A percentile compares a stretch with the other conserved stretches of the same genome.
Evolutionary conservation across 2,797 vertebrate genomes (phyloP).

Genomic region (Schizothorax lantsangensis): DNA sequence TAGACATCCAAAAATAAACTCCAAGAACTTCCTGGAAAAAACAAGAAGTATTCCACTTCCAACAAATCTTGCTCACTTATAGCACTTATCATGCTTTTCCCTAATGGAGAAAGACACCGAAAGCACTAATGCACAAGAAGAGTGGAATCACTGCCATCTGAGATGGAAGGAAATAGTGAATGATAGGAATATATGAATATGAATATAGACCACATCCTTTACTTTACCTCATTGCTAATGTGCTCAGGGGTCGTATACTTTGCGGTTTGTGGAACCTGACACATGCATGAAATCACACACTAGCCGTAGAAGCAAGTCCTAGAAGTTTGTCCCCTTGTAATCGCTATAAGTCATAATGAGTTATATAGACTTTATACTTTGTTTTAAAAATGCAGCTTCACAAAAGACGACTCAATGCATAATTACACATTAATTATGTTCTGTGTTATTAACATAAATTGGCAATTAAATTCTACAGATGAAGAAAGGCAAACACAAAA

Average conservation of each 20-base stretch:
- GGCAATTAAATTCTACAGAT: conserved; percentile 53
- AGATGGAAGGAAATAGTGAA: conserved; percentile 17
- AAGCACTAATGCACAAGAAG: conserved; percentile 32
- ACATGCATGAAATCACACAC: conserved; percentile 5
- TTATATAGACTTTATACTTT: conserved; percentile 53
- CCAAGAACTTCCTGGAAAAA: conserved; percentile 67
- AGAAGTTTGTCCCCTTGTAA: background rate
- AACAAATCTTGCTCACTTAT: conserved; percentile 34
- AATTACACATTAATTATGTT: conserved; percentile 62
- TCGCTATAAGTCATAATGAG: conserved; percentile 39
- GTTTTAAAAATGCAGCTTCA: conserved; percentile 53
- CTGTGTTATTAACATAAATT: conserved; percentile 62
- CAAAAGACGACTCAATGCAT: conserved; percentile 55
- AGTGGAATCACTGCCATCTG: conserved; percentile 14
- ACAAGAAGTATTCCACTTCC: conserved; percentile 54
- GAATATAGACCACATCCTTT: conserved; percentile 41
- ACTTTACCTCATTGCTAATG: conserved; percentile 33
- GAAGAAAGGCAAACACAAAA: conserved; percentile 40
- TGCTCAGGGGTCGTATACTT: background rate
- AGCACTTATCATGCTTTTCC: conserved; percentile 41
- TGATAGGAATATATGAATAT: conserved; percentile 50
- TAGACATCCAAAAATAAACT: conserved; percentile 75
- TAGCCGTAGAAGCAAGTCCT: background rate
- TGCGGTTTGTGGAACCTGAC: background rate
- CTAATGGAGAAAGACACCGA: conserved; percentile 29